Base-by-base conservation (phyloP, 1,140 invertebrate species). In the Heliconius himera region DNA sequence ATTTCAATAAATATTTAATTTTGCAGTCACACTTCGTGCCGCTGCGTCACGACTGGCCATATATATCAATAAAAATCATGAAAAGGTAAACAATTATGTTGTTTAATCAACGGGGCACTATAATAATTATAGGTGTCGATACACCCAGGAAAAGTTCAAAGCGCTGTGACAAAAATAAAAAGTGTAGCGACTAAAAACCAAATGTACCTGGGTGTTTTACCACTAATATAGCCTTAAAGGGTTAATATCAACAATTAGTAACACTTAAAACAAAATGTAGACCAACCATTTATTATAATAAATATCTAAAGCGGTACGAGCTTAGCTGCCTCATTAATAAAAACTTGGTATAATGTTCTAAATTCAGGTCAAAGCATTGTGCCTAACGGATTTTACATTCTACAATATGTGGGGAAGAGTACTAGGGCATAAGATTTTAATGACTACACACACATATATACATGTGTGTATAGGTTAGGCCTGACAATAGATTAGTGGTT, bases 351-450 rank as follows among this genome's bases (percentile, higher is more conserved):
- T 74, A 60, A 60, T 38, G 22, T 60, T 60, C 46, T 60, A 38
- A 75, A 75, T 75, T 56, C 54, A 75, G 74, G 74, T 60, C 74
- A 75, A 22, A 56, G 18, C 36, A 41, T 60, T 75, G 51, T 75
- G 60, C 54, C 33, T 22, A 75, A 36, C 74, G 56, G 56, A 26
- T 60, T 60, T 60, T 60, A 60, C 54, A 75, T 54, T 66, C 74
- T 66, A 75, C 74, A 75, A 75, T 75, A 75, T 60, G 54, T 13
- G 54, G 36, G 54, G 22, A 60, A 60, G 60, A 60, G 74, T 75
- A 75, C 74, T 75, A 49, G 74, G 16, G 74, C 74, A 75, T 75
- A 75, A 75, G 74, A 75, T 75, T 75, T 75, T 75, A 75, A 75
- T 75, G 74, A 75, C 54, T 75, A 66, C 51, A 11, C 22, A 26